A percentile compares a stretch with the other conserved stretches of the same genome.
Evolutionary conservation across 1,140 invertebrate species (phyloP).

Genomic region (Zaprionus gabonicus): DNA sequence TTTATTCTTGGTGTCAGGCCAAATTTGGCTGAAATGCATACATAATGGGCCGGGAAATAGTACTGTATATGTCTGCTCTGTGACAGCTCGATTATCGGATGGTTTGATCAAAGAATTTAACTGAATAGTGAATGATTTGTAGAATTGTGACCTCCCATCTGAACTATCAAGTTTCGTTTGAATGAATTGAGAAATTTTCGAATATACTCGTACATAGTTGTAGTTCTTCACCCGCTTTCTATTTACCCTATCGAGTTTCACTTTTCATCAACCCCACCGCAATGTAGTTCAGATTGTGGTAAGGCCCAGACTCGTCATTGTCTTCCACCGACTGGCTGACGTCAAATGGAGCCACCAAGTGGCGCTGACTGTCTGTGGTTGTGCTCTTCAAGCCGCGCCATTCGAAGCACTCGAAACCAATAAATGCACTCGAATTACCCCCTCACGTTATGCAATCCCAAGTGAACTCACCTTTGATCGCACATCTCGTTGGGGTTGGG

Average conservation of each 20-base stretch:
- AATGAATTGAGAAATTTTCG: slow-evolving; percentile 13
- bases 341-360: slow-evolving; percentile 40
- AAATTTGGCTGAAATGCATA: slow-evolving; percentile 28
- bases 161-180: background rate
- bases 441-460: slow-evolving; percentile 35
- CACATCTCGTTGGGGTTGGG: slow-evolving; percentile 30
- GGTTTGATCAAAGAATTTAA: background rate
- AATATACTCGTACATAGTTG: background rate
- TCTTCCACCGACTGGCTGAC: slow-evolving; percentile 31
- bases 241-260: slow-evolving; percentile 31
- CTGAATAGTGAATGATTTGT: background rate
- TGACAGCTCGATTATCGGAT: background rate
- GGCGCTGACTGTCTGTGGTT: slow-evolving; percentile 13
- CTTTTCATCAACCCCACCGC: slow-evolving; percentile 41
- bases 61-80: background rate
- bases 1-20: slow-evolving; percentile 26
- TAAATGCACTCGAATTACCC: slow-evolving; percentile 47
- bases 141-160: background rate
- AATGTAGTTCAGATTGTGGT: slow-evolving; percentile 73
- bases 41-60: slow-evolving; percentile 1
- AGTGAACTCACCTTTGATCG: slow-evolving; percentile 68
- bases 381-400: too few species aligned
- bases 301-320: background rate
- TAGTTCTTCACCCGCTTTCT: slow-evolving; percentile 20
- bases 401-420: background rate